These are phyloP conservation scores for Xiphophorus couchianus DNA, from an alignment of 2,113 vertebrate genomes.

Conservation along the genomic window DNA sequence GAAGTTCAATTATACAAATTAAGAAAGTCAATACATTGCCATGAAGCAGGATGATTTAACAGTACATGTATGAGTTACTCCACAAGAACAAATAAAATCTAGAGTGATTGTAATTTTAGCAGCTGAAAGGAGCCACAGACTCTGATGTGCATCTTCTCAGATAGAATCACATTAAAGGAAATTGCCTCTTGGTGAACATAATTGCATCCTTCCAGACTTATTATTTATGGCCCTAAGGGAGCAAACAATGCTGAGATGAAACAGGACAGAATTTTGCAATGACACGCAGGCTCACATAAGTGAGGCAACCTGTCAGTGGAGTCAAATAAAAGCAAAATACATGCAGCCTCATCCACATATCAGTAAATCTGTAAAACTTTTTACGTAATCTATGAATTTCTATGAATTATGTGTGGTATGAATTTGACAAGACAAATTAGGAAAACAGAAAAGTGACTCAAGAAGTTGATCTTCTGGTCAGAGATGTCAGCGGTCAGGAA, in stretches of 20 bases:
- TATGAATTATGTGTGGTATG: neutral
- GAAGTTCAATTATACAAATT: neutral
- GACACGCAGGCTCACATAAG: constrained; percentile 14
- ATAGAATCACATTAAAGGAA: constrained; percentile 73
- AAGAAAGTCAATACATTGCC: neutral
- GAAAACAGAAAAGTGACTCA: neutral
- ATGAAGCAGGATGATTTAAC: neutral
- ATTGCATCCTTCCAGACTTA: constrained; percentile 74
- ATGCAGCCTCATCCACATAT: neutral
- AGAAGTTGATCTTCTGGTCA: neutral
- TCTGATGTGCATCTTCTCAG: constrained; percentile 65
- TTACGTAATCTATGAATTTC: neutral
- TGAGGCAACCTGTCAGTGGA: constrained; percentile 18
- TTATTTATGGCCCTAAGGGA: constrained; percentile 63
- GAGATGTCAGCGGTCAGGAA: neutral
- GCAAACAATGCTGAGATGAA: constrained; percentile 45
- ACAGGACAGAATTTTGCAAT: constrained; percentile 50
- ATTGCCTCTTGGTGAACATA: constrained; percentile 72
- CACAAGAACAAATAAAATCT: constrained; percentile 44
- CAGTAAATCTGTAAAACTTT: neutral
- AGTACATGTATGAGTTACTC: constrained; percentile 11
- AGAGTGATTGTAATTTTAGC: constrained; percentile 48
- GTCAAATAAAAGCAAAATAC: constrained; percentile 23
- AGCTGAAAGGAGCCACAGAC: constrained; percentile 35
- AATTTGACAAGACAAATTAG: neutral